Conservation (phyloP, 2,888 invertebrate genomes). For the Cosmia pyralina region DNA sequence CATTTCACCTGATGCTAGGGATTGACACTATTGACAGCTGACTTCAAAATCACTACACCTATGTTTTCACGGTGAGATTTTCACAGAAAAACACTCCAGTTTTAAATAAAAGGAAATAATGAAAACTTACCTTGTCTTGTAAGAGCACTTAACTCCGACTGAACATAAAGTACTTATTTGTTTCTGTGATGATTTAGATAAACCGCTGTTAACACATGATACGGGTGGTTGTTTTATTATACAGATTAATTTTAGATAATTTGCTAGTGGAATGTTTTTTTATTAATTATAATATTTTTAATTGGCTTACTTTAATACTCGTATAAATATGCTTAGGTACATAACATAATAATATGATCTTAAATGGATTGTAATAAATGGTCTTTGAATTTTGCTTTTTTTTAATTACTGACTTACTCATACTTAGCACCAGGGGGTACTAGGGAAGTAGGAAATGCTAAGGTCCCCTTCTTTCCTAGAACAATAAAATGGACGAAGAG, state of each 20-base stretch:
- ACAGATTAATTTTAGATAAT: conserved; percentile 10
- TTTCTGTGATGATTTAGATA: conserved; percentile 41
- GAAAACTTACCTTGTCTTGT: conserved; percentile 48
- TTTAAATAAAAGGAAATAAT: conserved; percentile 1
- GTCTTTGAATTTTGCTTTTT: too few relatives aligned
- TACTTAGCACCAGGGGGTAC: background rate
- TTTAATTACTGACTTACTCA: too few relatives aligned
- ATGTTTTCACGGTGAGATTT: background rate
- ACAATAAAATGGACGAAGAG: background rate
- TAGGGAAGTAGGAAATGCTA: background rate
- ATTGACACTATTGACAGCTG: background rate
- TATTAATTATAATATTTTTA: too few relatives aligned
- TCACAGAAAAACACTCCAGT: background rate
- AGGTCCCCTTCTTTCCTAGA: background rate
- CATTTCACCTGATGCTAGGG: too few relatives aligned
- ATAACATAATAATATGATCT: too few relatives aligned
- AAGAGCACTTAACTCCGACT: conserved; percentile 38
- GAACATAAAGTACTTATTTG: conserved; percentile 14
- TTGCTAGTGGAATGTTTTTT: background rate
- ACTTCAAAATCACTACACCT: background rate
- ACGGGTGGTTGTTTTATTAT: conserved; percentile 53
- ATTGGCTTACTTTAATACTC: too few relatives aligned
- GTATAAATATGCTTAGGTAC: too few relatives aligned
- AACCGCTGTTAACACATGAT: conserved; percentile 45
- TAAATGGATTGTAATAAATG: too few relatives aligned